phyloP scores from a whole-genome alignment of 2,888 invertebrate species.

The Nematopogon swammerdamellus region DNA sequence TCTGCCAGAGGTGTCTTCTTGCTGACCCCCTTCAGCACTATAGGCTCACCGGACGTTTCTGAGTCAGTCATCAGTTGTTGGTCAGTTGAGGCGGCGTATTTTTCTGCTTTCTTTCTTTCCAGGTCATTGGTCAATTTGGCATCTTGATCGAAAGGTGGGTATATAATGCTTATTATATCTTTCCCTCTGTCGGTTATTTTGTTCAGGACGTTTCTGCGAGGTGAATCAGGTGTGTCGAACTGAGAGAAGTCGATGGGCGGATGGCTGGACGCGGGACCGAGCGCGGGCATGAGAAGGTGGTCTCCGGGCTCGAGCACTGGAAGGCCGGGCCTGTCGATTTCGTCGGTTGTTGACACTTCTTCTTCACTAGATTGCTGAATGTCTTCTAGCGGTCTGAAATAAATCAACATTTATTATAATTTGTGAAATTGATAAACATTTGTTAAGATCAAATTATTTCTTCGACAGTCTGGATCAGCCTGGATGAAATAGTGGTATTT shows the following conservation, averaged over 20 bases:
- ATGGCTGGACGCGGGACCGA: slow-evolving; percentile 7
- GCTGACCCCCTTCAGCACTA: slow-evolving; percentile 19
- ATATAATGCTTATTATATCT: slow-evolving; percentile 43
- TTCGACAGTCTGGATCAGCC: too few species aligned
- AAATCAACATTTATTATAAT: too few species aligned
- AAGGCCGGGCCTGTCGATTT: slow-evolving; percentile 24
- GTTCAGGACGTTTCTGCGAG: slow-evolving; percentile 37
- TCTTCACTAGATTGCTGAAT: too few species aligned
- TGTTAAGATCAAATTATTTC: too few species aligned
- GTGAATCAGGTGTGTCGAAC: slow-evolving; percentile 26
- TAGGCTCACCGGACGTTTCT: slow-evolving; percentile 14
- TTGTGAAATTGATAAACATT: too few species aligned
- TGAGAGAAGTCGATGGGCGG: slow-evolving; percentile 18
- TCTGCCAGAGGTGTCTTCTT: slow-evolving; percentile 35
- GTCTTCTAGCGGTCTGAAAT: too few species aligned
- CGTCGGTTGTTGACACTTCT: neutral
- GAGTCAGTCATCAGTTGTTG: slow-evolving; percentile 38
- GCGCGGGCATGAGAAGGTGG: slow-evolving; percentile 51
- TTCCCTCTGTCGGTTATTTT: slow-evolving; percentile 44
- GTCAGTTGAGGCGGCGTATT: slow-evolving; percentile 40
- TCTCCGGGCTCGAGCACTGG: slow-evolving; percentile 64
- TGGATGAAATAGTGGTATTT: too few species aligned
- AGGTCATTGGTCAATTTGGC: slow-evolving; percentile 43
- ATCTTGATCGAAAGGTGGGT: slow-evolving; percentile 41
- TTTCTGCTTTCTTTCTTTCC: slow-evolving; percentile 44